Evolutionary conservation across 2,797 vertebrate species (phyloP).

Genomic region (Helostoma temminkii): DNA sequence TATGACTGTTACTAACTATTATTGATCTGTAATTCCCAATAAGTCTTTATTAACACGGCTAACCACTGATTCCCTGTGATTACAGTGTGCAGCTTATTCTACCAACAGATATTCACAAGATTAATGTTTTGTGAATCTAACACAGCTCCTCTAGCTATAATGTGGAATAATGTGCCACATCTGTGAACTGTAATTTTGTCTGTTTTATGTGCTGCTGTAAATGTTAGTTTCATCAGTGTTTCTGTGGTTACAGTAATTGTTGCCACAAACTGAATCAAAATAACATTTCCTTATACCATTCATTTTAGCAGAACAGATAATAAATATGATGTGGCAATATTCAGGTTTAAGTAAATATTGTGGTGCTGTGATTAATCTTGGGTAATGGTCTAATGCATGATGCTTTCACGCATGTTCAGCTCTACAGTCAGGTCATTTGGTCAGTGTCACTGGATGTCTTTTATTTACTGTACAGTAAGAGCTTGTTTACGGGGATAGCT

Average conservation of each 20-base stretch:
- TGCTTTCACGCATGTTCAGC: background rate
- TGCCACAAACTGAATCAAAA: too few relatives aligned
- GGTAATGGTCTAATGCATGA: background rate
- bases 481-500: slow-evolving; percentile 1
- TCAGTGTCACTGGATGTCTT: background rate
- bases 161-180: slow-evolving; percentile 11
- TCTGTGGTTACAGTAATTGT: too few relatives aligned
- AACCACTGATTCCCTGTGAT: too few relatives aligned
- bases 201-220: background rate
- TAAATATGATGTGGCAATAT: background rate
- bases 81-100: too few relatives aligned
- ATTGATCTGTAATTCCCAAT: slow-evolving; percentile 42
- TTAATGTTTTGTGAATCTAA: slow-evolving; percentile 2
- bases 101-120: background rate
- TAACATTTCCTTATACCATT: too few relatives aligned
- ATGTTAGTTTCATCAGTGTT: background rate
- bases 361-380: slow-evolving; percentile 31
- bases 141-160: slow-evolving; percentile 1
- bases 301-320: slow-evolving; percentile 7
- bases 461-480: slow-evolving; percentile 6
- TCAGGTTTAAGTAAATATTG: slow-evolving; percentile 3
- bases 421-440: slow-evolving; percentile 7
- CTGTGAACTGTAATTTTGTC: background rate
- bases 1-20: slow-evolving; percentile 13
- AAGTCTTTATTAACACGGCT: slow-evolving; percentile 35